phyloP scores from a whole-genome alignment of 2,113 vertebrate genomes.

The Emydura subglobosa region DNA sequence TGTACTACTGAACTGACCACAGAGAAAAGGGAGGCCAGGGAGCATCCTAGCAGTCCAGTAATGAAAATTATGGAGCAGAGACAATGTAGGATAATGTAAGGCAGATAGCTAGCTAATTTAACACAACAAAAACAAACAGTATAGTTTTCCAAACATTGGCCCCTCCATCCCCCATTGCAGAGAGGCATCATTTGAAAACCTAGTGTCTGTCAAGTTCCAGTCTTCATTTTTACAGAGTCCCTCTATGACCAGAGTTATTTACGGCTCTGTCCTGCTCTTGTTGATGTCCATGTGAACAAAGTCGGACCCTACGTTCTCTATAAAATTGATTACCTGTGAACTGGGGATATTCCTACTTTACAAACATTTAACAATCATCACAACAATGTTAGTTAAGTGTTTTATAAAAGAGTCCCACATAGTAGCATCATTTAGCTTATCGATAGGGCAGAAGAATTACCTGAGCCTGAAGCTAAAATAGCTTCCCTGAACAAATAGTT shows the following conservation, averaged over 20 bases:
- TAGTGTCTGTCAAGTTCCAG: neutral
- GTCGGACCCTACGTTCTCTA: neutral
- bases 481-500: neutral
- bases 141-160: neutral
- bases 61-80: neutral
- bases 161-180: too few relatives aligned
- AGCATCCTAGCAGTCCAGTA: neutral
- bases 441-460: neutral
- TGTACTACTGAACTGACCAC: neutral
- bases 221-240: neutral
- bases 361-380: neutral
- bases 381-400: neutral
- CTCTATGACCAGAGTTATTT: neutral
- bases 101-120: neutral
- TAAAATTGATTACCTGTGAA: neutral
- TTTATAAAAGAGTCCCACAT: neutral
- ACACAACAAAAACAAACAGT: neutral
- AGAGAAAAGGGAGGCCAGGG: neutral
- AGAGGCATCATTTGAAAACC: neutral
- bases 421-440: neutral
- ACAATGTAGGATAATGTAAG: neutral
- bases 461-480: neutral
- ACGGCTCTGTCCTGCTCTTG: neutral
- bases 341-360: neutral
- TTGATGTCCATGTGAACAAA: neutral